Evolutionary conservation across 2,888 invertebrate genomes (phyloP), one percentile per base, ranked within the genome.

Genomic region (Sclerodermus sp.): DNA sequence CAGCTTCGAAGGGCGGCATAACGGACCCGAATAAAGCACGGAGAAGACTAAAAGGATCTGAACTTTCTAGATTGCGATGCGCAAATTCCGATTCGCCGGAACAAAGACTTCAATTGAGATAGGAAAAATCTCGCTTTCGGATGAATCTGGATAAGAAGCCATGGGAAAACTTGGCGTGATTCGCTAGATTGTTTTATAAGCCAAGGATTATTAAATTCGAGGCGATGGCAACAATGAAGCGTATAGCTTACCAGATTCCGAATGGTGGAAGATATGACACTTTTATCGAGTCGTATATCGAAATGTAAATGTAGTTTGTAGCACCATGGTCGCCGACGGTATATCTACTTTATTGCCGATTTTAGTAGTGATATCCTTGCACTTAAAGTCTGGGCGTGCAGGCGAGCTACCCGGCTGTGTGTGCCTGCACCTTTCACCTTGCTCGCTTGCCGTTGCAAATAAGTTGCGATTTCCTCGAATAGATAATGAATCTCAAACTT

Each of bases 251-350:
- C 23, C 23, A 23, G 23, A 23, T 23, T 23, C 23, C 23, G 23
- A 23, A 23, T 8, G 23, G 54, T 60, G 55, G 60, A 62, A 68
- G 64, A 73, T 62, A 65, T 67, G 69, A 70, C 68, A 68, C 68
- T 72, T 73, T 76, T 74, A 72, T 73, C 72, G 71, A 60, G 65
- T 63, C 69, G 62, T 70, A 72, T 70, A 73, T 72, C 71, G 72
- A 67, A 71, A 73, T 73, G 72, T 73, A 74, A 75, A 74, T 74
- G 69, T 69, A 67, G 66, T 66, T 66, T 64, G 64, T 58, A 62
- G 60, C 65, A 57, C 60, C 60, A 61, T 57, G 46, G 44, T 50
- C 54, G 44, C 50, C 40, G 57, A 51, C 57, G 57, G 57, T 70
- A 64, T 67, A 68, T 71, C 65, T 62, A 60, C 64, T 75, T 76